Evolutionary conservation across 2,113 vertebrate genomes (phyloP).

Genomic region (Lucifuga dentata): DNA sequence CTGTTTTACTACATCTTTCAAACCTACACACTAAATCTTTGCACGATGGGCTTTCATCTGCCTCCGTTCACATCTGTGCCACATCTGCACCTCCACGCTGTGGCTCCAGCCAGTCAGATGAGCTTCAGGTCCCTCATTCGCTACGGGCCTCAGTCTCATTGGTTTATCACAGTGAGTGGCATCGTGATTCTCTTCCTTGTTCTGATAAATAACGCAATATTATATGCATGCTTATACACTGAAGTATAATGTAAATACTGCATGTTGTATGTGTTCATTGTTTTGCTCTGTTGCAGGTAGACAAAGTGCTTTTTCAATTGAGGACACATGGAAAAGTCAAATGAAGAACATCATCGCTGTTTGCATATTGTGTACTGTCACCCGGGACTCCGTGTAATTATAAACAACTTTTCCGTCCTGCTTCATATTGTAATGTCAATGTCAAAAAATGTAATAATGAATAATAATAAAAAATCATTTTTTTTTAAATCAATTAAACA

Average conservation of each 20-base stretch:
- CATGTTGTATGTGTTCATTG: background rate
- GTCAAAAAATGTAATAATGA: too few species aligned
- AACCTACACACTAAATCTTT: slow-evolving; percentile 6
- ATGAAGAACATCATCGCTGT: slow-evolving; percentile 27
- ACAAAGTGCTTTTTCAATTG: slow-evolving; percentile 86
- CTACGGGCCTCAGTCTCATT: slow-evolving; percentile 86
- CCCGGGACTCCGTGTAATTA: too few species aligned
- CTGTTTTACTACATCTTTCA: background rate
- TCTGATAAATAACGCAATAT: too few species aligned
- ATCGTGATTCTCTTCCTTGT: too few species aligned
- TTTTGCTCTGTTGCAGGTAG: slow-evolving; percentile 77
- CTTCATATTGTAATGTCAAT: too few species aligned
- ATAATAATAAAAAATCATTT: too few species aligned
- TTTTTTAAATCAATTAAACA: too few species aligned
- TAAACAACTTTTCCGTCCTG: background rate
- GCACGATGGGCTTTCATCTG: slow-evolving; percentile 91
- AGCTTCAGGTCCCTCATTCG: slow-evolving; percentile 79
- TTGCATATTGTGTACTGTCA: background rate
- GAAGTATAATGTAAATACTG: background rate
- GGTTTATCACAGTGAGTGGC: slow-evolving; percentile 91
- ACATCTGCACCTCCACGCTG: slow-evolving; percentile 89
- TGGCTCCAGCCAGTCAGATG: slow-evolving; percentile 87
- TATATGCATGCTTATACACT: background rate
- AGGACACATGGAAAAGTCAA: slow-evolving; percentile 64
- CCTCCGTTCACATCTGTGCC: slow-evolving; percentile 88